Conservation (phyloP, 2,888 invertebrate genomes). For the Andrena bucephala region DNA sequence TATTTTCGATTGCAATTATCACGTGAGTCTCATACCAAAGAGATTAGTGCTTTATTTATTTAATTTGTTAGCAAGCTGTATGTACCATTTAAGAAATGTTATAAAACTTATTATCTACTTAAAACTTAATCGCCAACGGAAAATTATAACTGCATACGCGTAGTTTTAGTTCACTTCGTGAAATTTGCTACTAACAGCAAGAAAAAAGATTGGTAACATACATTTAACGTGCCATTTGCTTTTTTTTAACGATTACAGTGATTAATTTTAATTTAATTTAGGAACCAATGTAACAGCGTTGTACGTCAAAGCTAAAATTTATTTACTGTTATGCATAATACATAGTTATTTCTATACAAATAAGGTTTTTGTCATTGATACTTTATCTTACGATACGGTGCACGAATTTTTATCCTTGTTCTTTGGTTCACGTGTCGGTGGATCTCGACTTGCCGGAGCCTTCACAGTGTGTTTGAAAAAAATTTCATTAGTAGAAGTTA, state of each 20-base stretch:
- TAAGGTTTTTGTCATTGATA: constrained; percentile 26
- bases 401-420: not conserved
- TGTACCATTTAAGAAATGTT: constrained; percentile 52
- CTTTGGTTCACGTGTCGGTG: not conserved
- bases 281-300: constrained; percentile 67
- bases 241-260: constrained; percentile 54
- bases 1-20: constrained; percentile 45
- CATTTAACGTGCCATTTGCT: constrained; percentile 69
- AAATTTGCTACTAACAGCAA: constrained; percentile 7
- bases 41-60: constrained; percentile 77
- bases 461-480: not conserved
- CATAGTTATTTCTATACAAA: constrained; percentile 39
- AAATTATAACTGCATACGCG: constrained; percentile 12
- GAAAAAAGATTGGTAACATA: constrained; percentile 14
- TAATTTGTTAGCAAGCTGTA: constrained; percentile 62
- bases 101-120: constrained; percentile 44
- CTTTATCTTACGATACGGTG: not conserved
- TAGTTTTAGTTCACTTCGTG: constrained; percentile 23
- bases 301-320: constrained; percentile 61
- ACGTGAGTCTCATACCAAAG: constrained; percentile 77
- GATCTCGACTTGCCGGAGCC: rapidly evolving
- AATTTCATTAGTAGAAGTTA: not conserved
- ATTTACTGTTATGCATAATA: constrained; percentile 60
- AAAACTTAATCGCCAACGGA: constrained; percentile 1
- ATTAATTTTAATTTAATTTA: constrained; percentile 65